These are phyloP conservation scores for Operophtera brumata DNA, from an alignment of 2,888 invertebrate genomes.

Conservation along the genomic window DNA sequence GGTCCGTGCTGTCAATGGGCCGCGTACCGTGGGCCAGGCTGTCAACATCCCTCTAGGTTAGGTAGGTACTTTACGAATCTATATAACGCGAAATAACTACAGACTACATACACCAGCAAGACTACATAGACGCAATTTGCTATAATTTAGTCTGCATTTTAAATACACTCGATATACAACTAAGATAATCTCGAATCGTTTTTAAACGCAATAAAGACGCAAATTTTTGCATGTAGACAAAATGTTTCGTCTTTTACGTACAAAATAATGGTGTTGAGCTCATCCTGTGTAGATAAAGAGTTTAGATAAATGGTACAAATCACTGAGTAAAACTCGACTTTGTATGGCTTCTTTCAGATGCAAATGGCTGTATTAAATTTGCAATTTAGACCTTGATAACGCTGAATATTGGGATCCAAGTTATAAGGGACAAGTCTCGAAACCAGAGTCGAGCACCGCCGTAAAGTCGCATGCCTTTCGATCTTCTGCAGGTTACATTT, in stretches of 20 bases:
- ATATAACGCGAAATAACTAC: too few relatives aligned
- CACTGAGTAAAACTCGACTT: constrained; percentile 66
- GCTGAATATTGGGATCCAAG: constrained; percentile 43
- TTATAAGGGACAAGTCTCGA: constrained; percentile 29
- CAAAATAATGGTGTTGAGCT: constrained; percentile 43
- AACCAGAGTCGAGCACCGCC: too few relatives aligned
- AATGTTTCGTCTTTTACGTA: constrained; percentile 40
- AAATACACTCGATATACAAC: constrained; percentile 13
- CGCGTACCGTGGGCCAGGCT: too few relatives aligned
- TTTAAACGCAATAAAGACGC: constrained; percentile 35
- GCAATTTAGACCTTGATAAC: constrained; percentile 75
- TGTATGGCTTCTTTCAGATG: constrained; percentile 74
- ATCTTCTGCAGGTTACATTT: too few relatives aligned
- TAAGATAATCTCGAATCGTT: constrained; percentile 24
- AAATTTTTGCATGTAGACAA: constrained; percentile 41
- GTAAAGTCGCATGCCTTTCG: too few relatives aligned
- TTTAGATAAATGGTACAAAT: constrained; percentile 74
- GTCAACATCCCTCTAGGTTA: too few relatives aligned
- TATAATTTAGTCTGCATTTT: too few relatives aligned
- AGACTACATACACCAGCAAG: too few relatives aligned
- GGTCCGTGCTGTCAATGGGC: too few relatives aligned
- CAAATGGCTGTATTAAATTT: constrained; percentile 79
- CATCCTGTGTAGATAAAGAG: constrained; percentile 74
- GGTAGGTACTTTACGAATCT: too few relatives aligned
- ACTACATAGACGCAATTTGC: too few relatives aligned